Evolutionary conservation across 2,113 vertebrate species (phyloP).

Genomic region (Oreotrochilus melanogaster): DNA sequence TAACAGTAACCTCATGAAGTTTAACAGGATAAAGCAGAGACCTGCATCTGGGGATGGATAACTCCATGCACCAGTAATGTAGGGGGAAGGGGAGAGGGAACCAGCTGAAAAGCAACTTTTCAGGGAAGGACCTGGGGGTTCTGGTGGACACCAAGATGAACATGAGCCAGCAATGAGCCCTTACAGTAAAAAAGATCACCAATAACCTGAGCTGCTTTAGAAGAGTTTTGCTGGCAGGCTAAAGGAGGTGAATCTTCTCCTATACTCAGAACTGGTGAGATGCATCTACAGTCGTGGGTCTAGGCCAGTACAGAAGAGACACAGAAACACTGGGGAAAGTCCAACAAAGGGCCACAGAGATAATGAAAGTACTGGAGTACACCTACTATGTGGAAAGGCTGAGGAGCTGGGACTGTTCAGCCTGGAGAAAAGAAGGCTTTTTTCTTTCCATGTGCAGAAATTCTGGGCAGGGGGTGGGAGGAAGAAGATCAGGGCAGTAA

Average conservation of each 20-base stretch:
- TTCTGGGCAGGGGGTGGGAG: not conserved
- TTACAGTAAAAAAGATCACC: not conserved
- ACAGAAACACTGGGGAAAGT: rapidly evolving
- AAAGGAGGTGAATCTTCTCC: not conserved
- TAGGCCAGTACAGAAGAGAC: not conserved
- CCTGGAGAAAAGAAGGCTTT: not conserved
- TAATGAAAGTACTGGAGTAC: not conserved
- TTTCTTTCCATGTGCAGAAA: not conserved
- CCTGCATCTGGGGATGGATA: not conserved
- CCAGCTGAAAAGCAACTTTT: not conserved
- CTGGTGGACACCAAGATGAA: not conserved
- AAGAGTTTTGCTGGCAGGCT: not conserved
- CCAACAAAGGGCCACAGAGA: not conserved
- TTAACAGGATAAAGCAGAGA: not conserved
- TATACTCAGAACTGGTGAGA: not conserved
- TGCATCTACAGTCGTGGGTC: not conserved
- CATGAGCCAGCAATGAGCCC: not conserved
- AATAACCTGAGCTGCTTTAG: not conserved
- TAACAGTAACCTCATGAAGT: not conserved
- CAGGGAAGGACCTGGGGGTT: not conserved
- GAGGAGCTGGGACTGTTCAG: not conserved
- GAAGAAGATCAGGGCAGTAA: not conserved
- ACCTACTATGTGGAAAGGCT: not conserved
- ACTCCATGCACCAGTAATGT: not conserved
- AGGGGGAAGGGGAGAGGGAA: not conserved